phyloP scores from a whole-genome alignment of 2,797 vertebrate genomes.

The Spea hammondii region DNA sequence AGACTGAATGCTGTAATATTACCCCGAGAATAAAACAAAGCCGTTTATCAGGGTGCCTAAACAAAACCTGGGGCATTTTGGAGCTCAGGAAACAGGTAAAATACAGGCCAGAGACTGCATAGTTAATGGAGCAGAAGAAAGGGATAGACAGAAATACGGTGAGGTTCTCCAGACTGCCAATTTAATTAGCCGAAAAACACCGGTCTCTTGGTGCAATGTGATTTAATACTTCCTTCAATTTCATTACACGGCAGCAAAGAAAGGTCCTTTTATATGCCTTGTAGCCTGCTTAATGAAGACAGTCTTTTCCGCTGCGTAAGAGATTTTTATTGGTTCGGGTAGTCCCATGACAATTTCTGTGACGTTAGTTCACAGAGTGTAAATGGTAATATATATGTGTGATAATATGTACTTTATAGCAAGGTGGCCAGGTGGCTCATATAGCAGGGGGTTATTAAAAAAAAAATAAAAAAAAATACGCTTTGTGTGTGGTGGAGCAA shows the following conservation, averaged over 20 bases:
- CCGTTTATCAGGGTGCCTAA: neutral
- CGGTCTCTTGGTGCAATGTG: neutral
- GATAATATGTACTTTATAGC: too few relatives aligned
- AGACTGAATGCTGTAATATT: too few relatives aligned
- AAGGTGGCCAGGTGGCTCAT: too few relatives aligned
- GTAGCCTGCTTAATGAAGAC: neutral
- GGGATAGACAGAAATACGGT: neutral
- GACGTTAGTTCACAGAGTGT: too few relatives aligned
- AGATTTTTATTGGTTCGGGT: neutral
- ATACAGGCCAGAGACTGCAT: conserved; percentile 3
- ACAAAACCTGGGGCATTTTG: conserved; percentile 5
- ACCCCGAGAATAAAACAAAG: too few relatives aligned
- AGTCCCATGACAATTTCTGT: too few relatives aligned
- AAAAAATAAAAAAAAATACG: too few relatives aligned
- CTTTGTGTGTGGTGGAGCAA: too few relatives aligned
- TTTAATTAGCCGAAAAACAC: conserved; percentile 18
- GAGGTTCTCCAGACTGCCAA: conserved; percentile 9
- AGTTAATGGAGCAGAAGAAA: neutral
- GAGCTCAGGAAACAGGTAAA: neutral
- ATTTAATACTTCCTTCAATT: conserved; percentile 10
- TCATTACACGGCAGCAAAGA: conserved; percentile 15
- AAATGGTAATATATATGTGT: too few relatives aligned
- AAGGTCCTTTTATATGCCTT: neutral
- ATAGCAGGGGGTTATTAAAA: too few relatives aligned
- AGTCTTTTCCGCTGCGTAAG: neutral